Evolutionary conservation across 1,140 invertebrate genomes (phyloP), one percentile per base, ranked within the genome.

Genomic region (Caenorhabditis inopinata): DNA sequence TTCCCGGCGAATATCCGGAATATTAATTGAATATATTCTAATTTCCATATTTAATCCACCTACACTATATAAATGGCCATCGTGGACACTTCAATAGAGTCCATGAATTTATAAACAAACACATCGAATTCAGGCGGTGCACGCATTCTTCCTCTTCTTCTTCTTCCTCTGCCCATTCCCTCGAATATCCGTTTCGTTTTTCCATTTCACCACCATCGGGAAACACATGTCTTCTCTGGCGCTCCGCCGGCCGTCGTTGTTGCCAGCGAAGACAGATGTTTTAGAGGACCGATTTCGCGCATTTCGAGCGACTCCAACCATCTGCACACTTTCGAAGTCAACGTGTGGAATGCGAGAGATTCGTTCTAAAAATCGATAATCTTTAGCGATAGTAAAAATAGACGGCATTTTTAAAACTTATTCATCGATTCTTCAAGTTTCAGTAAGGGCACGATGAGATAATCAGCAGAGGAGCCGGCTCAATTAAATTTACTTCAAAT

Each of bases 31-130:
- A n/a, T n/a, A 7, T 42, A 42, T 42, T 42, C 38, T 42, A 42
- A 42, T 42, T 42, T 14, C 38, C 38, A 42, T 42, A 42, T 14
- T 42, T n/a, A n/a, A 42, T 42, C 38, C 38, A 42, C 38, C 14
- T 42, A n/a, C n/a, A n/a, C n/a, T n/a, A n/a, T n/a, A n/a, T 42
- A 42, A 7, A 42, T 42, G 5, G 6, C 38, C 5, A 7, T 42
- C 6, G 38, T 42, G 38, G 38, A 7, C 38, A 42, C 14, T 42
- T 42, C 5, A 42, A 7, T 5, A 14, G 38, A 42, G 38, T 42
- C 27, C 53, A 58, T 58, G 53, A 58, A 58, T 58, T 58, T 58
- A 29, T 58, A 58, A 58, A 58, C 53, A 58, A 58, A 58, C n/a
- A 58, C 38, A 42, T 42, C 11, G 27, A 58, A 58, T 53, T 53